Percentiles rank a stretch among this genome's conserved stretches.
Conservation (phyloP, 2,797 vertebrate genomes). For the Acanthiza pusilla region DNA sequence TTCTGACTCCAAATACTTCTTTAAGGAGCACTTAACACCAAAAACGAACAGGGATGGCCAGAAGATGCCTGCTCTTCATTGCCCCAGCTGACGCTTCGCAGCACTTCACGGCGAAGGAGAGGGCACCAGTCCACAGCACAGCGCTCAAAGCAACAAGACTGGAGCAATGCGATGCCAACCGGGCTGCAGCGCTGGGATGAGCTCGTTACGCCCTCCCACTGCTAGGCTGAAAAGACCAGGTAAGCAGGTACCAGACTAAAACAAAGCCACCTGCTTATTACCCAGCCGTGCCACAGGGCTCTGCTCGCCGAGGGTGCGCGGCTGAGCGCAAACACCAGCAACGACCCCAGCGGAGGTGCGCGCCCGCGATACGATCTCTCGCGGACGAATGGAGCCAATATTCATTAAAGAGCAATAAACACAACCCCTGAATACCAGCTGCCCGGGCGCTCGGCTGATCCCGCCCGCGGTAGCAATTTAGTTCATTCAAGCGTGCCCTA, state of each 20-base stretch:
- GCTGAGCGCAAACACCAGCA: neutral
- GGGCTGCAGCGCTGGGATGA: neutral
- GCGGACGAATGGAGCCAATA: neutral
- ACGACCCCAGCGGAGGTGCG: neutral
- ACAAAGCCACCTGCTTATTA: accelerated
- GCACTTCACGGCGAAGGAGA: neutral
- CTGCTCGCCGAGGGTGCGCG: neutral
- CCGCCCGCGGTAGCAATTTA: slow-evolving; percentile 33
- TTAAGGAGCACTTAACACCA: neutral
- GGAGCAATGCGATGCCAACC: neutral
- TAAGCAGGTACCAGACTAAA: neutral
- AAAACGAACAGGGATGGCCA: neutral
- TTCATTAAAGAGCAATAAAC: slow-evolving; percentile 47
- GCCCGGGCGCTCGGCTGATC: neutral
- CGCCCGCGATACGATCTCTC: neutral
- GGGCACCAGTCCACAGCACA: neutral
- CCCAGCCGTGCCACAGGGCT: neutral
- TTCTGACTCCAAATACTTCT: neutral
- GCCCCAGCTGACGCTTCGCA: neutral
- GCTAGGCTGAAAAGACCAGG: neutral
- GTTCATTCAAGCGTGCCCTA: slow-evolving; percentile 57
- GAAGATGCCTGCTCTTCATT: neutral
- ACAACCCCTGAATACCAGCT: neutral
- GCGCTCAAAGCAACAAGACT: neutral
- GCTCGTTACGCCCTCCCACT: neutral